phyloP scores from a whole-genome alignment of 23 tunicate genomes.

The Aplidium turbinatum region DNA sequence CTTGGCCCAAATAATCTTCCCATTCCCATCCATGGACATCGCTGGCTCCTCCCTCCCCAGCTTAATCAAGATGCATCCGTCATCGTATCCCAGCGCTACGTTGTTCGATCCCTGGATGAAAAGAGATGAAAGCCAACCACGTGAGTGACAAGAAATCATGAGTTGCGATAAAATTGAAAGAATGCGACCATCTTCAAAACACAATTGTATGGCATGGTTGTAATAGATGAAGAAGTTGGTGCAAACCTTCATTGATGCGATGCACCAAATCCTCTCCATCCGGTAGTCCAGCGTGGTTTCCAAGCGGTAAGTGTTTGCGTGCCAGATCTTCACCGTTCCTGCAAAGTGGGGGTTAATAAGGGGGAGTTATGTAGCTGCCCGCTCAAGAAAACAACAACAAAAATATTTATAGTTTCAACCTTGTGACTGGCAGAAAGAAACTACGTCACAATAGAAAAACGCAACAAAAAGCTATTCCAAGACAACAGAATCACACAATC shows the following conservation, averaged over 20 bases:
- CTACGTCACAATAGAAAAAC: not conserved
- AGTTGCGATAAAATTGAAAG: too few relatives aligned
- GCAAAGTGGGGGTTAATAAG: too few relatives aligned
- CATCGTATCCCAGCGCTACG: slow-evolving; percentile 98
- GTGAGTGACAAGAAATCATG: too few relatives aligned
- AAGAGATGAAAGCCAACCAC: too few relatives aligned
- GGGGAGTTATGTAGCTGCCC: too few relatives aligned
- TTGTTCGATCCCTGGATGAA: slow-evolving; percentile 83
- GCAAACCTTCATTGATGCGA: slow-evolving; percentile 78
- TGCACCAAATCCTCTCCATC: slow-evolving; percentile 98
- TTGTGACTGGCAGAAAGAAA: not conserved
- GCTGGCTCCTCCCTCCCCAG: slow-evolving; percentile 99
- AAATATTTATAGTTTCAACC: too few relatives aligned
- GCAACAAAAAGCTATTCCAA: not conserved
- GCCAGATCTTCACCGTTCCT: slow-evolving; percentile 96
- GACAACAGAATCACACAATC: not conserved
- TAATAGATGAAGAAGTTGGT: too few relatives aligned
- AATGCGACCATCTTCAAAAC: too few relatives aligned
- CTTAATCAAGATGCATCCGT: slow-evolving; percentile 98
- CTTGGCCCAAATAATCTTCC: slow-evolving; percentile 99
- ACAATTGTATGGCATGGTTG: too few relatives aligned
- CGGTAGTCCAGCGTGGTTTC: slow-evolving; percentile 92
- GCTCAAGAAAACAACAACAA: too few relatives aligned
- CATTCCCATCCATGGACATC: slow-evolving; percentile 96
- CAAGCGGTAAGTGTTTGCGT: slow-evolving; percentile 92